Conservation (phyloP, 2,113 vertebrate species). For the Cairina moschata region DNA sequence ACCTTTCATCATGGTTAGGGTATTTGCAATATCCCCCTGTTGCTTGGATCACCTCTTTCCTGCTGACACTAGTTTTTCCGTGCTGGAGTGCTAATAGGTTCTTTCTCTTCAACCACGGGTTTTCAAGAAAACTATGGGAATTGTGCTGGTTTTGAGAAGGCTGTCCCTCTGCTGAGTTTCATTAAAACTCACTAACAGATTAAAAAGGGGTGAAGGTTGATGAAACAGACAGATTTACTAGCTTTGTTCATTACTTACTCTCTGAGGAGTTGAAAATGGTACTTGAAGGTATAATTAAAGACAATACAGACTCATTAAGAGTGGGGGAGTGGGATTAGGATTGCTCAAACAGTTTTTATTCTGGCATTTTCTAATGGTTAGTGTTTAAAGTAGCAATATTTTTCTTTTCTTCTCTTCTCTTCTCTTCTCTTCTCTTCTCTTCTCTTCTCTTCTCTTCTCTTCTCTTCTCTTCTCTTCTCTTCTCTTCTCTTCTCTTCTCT, state of each 20-base stretch:
- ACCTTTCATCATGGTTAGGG: background rate
- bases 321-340: background rate
- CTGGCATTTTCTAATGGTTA: background rate
- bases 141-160: background rate
- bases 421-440: too few relatives aligned
- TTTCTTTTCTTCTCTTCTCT: background rate
- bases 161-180: background rate
- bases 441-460: too few relatives aligned
- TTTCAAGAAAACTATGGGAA: background rate
- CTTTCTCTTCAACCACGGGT: background rate
- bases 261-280: background rate
- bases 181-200: background rate
- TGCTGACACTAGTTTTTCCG: background rate
- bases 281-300: background rate
- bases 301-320: background rate
- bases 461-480: too few relatives aligned
- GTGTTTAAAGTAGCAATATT: background rate
- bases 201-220: background rate
- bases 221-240: background rate
- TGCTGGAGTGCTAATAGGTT: background rate
- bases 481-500: too few relatives aligned
- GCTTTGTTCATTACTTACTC: background rate
- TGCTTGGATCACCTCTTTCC: background rate
- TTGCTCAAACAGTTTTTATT: background rate
- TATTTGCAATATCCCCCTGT: background rate